phyloP scores from a whole-genome alignment of 1,140 invertebrate genomes.

The Globodera ellingtonae region DNA sequence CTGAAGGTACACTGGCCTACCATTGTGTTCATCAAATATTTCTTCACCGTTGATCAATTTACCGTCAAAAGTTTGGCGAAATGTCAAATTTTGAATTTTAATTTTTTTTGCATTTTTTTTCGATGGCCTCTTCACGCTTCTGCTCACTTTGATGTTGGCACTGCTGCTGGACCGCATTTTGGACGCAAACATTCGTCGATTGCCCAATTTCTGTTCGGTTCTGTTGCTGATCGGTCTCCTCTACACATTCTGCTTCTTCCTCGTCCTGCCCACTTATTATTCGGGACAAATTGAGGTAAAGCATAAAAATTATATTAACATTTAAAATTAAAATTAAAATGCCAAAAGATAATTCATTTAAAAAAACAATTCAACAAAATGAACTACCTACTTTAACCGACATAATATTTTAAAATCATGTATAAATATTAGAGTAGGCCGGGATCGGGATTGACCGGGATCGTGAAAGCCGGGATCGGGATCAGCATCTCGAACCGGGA shows the following conservation, averaged over 20 bases:
- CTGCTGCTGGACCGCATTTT: constrained; percentile 15
- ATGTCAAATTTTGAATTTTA: not conserved
- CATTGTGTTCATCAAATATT: constrained; percentile 31
- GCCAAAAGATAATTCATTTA: too few relatives aligned
- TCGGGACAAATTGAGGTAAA: constrained; percentile 27
- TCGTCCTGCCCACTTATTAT: constrained; percentile 29
- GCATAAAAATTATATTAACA: too few relatives aligned
- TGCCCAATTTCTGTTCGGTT: constrained; percentile 17
- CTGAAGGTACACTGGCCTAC: constrained; percentile 25
- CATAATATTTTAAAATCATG: too few relatives aligned
- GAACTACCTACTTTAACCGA: too few relatives aligned
- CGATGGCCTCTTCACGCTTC: constrained; percentile 22
- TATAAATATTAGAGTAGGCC: too few relatives aligned
- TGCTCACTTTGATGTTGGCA: constrained; percentile 12
- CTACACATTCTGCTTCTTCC: constrained; percentile 27
- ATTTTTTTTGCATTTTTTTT: not conserved
- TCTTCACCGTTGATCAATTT: constrained; percentile 29
- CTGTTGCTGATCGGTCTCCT: constrained; percentile 18
- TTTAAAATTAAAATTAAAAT: too few relatives aligned
- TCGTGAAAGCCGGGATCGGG: too few relatives aligned
- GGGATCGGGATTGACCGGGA: too few relatives aligned
- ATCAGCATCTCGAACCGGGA: too few relatives aligned
- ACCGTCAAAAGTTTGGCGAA: constrained; percentile 18
- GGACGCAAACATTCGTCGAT: constrained; percentile 11
- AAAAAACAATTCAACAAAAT: too few relatives aligned